Base-by-base conservation (phyloP, 2,888 invertebrate species). In the Volucella bombylans region DNA sequence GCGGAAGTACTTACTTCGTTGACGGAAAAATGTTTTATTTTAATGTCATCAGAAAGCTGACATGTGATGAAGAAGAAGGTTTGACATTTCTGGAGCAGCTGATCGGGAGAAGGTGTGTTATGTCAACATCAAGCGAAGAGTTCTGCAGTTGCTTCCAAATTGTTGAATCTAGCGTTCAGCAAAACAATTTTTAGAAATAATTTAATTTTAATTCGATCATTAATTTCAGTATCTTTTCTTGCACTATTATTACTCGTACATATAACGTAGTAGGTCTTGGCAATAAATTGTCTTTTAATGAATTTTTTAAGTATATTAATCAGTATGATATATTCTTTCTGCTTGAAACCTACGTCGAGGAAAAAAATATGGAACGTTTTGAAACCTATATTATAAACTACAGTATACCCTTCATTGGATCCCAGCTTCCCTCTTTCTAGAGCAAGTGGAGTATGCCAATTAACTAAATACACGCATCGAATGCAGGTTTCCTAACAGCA, bases 271-370 rank as follows among this genome's bases (percentile, higher is more conserved):
- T 2, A 23, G 18, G 18, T 2, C 18, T 23, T 23, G 3, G 18
- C 18, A 23, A 23, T 23, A 23, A 23, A 23, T 23, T 23, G 18
- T 2, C 18, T 23, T 23, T 23, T 23, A 23, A 23, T 23, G 2
- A 14, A 55, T 31, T 67, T 52, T 67, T 67, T 45, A 31, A 64
- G 38, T 38, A 38, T 64, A 64, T 64, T 2, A 64, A 38, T 39
- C 38, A 49, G 2, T 64, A 49, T 31, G 50, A 65, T 50, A 41
- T 65, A 12, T 52, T 65, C 15, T 18, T 65, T 15, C 12, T 65
- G 9, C 18, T 41, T 65, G 65, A 52, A 52, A 65, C 65, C 15
- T 52, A 49, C 8, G 15, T 43, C 14, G 50, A 39, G 18, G 52
- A 52, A 11, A 65, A 52, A 10, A 41, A 52, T 43, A 9, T 65